A percentile compares a stretch with the other conserved stretches of the same genome.
Conservation (phyloP, 2,888 invertebrate genomes). For the Ochropleura leucogaster region DNA sequence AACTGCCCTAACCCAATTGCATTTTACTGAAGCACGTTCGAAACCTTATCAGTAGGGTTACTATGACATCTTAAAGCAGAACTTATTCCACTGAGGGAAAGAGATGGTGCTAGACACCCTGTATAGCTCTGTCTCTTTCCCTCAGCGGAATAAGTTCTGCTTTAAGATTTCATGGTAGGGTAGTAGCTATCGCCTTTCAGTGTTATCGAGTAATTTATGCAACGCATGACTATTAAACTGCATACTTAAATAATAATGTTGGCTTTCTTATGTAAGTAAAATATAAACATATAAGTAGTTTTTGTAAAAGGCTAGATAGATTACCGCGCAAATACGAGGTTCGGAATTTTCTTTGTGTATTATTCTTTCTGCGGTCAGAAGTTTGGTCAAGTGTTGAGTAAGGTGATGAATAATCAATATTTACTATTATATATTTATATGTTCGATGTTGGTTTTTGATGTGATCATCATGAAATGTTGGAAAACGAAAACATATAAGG, state of each 20-base stretch:
- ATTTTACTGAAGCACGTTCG: slow-evolving; percentile 65
- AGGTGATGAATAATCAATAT: slow-evolving; percentile 31
- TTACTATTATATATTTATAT: slow-evolving; percentile 2
- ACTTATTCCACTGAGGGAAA: too few species aligned
- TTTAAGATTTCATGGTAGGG: too few species aligned
- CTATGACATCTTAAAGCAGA: too few species aligned
- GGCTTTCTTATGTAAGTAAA: slow-evolving; percentile 41
- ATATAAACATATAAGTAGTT: slow-evolving; percentile 23
- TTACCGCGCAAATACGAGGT: slow-evolving; percentile 40
- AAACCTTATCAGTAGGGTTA: slow-evolving; percentile 47
- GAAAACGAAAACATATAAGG: background rate
- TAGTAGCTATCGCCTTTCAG: background rate
- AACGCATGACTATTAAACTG: slow-evolving; percentile 53
- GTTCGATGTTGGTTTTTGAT: slow-evolving; percentile 11
- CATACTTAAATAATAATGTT: slow-evolving; percentile 48
- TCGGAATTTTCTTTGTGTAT: slow-evolving; percentile 18
- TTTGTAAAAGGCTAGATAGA: slow-evolving; percentile 37
- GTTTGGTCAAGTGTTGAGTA: slow-evolving; percentile 22
- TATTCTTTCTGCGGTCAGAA: slow-evolving; percentile 17
- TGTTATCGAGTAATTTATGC: slow-evolving; percentile 61
- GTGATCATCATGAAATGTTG: background rate
- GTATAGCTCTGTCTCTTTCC: too few species aligned
- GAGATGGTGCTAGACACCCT: too few species aligned
- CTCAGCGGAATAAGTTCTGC: too few species aligned
- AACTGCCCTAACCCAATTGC: slow-evolving; percentile 73